These are phyloP conservation scores for Rotaria sp. DNA, from an alignment of 2,888 invertebrate genomes.

Conservation along the genomic window DNA sequence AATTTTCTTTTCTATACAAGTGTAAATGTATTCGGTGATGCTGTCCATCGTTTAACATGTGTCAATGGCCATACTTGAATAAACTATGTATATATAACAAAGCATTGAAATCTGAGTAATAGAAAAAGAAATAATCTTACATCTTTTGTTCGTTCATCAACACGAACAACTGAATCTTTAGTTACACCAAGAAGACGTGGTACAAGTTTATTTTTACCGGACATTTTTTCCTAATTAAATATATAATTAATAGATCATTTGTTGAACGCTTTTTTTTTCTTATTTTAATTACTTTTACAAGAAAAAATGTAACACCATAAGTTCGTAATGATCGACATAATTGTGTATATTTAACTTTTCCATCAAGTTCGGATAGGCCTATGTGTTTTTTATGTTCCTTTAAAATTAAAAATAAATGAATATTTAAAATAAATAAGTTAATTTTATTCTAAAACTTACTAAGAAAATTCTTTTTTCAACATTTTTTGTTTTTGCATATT, in stretches of 20 bases:
- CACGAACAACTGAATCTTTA: conserved; percentile 90
- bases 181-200: conserved; percentile 93
- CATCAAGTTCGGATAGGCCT: conserved; percentile 74
- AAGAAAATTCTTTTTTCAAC: conserved; percentile 89
- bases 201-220: conserved; percentile 93
- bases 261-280: not conserved
- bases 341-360: conserved; percentile 94
- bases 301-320: conserved; percentile 98
- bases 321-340: conserved; percentile 87
- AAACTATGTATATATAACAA: conserved; percentile 55
- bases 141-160: conserved; percentile 94
- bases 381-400: conserved; percentile 69
- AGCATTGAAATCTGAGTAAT: too few relatives aligned
- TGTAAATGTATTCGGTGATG: conserved; percentile 95
- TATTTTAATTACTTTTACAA: conserved; percentile 66
- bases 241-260: not conserved
- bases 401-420: not conserved
- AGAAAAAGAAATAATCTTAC: not conserved
- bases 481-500: conserved; percentile 84
- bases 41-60: conserved; percentile 92
- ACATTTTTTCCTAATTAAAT: conserved; percentile 73
- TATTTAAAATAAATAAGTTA: not conserved
- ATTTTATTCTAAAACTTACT: conserved; percentile 45
- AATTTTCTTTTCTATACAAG: conserved; percentile 54
- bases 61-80: conserved; percentile 94